Percentiles rank a stretch among this genome's conserved stretches.
phyloP scores from a whole-genome alignment of 2,797 vertebrate genomes.

The Cyclura pinguis region DNA sequence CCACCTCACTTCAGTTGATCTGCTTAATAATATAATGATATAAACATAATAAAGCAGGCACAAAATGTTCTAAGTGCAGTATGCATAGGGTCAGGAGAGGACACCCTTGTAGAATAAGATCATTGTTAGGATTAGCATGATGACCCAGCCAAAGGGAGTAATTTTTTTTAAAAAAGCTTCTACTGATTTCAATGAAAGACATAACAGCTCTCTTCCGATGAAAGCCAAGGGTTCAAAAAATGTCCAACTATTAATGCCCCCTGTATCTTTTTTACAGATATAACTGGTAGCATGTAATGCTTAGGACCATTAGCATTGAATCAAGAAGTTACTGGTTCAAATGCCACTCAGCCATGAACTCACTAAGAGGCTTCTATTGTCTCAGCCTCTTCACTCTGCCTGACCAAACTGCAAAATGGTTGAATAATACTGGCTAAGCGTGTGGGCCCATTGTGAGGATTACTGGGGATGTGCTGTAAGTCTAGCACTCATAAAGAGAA shows the following conservation, averaged over 20 bases:
- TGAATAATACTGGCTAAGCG: constrained; percentile 13
- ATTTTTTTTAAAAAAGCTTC: neutral
- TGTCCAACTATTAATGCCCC: neutral
- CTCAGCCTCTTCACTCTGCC: neutral
- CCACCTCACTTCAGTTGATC: too few relatives aligned
- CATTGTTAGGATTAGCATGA: neutral
- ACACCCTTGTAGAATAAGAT: neutral
- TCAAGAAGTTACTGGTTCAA: neutral
- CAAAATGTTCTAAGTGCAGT: neutral
- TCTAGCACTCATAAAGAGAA: neutral
- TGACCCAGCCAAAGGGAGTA: neutral
- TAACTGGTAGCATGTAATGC: neutral
- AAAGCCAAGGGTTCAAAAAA: neutral
- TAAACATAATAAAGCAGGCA: neutral
- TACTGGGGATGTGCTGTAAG: neutral
- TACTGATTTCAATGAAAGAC: neutral
- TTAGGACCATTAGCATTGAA: neutral
- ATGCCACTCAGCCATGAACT: neutral
- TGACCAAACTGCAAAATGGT: constrained; percentile 24
- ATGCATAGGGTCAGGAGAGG: neutral
- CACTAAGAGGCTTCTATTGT: neutral
- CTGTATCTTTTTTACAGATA: neutral
- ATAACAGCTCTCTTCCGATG: neutral
- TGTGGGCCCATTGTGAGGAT: constrained; percentile 1
- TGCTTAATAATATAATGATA: neutral